These are phyloP conservation scores for Periparus ater DNA, from an alignment of 2,797 vertebrate species.

Conservation along the genomic window DNA sequence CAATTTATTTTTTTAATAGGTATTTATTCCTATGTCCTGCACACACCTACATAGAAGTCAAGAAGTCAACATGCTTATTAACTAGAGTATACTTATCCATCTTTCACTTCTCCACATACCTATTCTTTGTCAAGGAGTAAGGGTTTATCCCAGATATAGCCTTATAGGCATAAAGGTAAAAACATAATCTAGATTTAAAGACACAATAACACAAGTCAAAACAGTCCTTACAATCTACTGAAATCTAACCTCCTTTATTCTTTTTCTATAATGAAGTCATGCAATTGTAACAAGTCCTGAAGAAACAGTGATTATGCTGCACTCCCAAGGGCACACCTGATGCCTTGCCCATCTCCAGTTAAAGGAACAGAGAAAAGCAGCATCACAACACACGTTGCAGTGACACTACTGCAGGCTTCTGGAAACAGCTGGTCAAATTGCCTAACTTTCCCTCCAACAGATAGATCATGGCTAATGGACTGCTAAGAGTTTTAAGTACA, in stretches of 20 bases:
- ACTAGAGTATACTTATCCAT: neutral
- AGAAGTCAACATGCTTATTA: neutral
- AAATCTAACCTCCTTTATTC: neutral
- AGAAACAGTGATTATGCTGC: neutral
- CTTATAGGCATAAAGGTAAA: neutral
- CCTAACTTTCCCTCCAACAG: neutral
- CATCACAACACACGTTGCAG: neutral
- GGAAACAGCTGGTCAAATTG: neutral
- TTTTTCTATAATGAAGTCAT: neutral
- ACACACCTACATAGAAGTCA: neutral
- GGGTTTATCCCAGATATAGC: neutral
- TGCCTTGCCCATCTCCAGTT: neutral
- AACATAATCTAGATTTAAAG: neutral
- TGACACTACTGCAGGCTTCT: neutral
- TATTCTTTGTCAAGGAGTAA: neutral
- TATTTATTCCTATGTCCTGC: neutral
- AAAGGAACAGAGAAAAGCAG: neutral
- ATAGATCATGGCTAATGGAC: neutral
- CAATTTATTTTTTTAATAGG: neutral
- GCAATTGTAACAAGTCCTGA: neutral
- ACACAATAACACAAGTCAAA: neutral
- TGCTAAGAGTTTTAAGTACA: neutral
- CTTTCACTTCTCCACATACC: neutral
- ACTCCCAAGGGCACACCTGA: neutral
- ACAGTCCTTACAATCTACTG: neutral